Evolutionary conservation across 64 coral and sea anemone species (phyloP).

Genomic region (Dendronephthya gigantea): DNA sequence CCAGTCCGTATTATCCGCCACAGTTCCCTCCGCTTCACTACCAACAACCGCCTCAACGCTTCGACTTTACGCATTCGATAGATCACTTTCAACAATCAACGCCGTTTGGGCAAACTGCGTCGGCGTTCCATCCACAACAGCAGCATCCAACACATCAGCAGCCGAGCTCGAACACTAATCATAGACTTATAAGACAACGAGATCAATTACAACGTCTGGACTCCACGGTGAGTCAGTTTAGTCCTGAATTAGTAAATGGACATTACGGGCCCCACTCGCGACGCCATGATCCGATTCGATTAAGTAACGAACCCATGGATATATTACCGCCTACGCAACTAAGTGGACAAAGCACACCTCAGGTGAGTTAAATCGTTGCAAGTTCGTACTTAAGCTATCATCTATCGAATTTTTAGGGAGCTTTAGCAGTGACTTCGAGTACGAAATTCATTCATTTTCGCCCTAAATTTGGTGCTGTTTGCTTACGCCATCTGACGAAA

Average conservation of each 20-base stretch:
- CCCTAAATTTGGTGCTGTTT: too few species aligned
- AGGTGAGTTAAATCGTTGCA: too few species aligned
- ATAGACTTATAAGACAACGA: neutral
- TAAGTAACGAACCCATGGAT: conserved; percentile 4
- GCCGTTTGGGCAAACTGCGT: neutral
- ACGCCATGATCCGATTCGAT: neutral
- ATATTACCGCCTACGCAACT: neutral
- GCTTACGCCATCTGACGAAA: too few species aligned
- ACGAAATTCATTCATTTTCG: too few species aligned
- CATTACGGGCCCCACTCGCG: neutral
- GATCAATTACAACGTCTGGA: neutral
- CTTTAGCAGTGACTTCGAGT: neutral
- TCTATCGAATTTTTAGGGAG: neutral
- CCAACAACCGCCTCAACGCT: conserved; percentile 7
- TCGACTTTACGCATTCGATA: neutral
- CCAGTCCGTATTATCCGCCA: neutral
- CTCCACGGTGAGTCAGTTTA: neutral
- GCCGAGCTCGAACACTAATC: neutral
- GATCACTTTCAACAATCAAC: conserved; percentile 6
- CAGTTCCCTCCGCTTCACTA: conserved; percentile 5
- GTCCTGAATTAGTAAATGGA: neutral
- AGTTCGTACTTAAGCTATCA: neutral
- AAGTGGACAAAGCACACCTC: neutral
- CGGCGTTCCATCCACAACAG: neutral
- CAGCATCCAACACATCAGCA: neutral